A percentile compares a stretch with the other conserved stretches of the same genome.
Evolutionary conservation across 2,113 vertebrate species (phyloP).

Genomic region (Proterorhinus semilunaris): DNA sequence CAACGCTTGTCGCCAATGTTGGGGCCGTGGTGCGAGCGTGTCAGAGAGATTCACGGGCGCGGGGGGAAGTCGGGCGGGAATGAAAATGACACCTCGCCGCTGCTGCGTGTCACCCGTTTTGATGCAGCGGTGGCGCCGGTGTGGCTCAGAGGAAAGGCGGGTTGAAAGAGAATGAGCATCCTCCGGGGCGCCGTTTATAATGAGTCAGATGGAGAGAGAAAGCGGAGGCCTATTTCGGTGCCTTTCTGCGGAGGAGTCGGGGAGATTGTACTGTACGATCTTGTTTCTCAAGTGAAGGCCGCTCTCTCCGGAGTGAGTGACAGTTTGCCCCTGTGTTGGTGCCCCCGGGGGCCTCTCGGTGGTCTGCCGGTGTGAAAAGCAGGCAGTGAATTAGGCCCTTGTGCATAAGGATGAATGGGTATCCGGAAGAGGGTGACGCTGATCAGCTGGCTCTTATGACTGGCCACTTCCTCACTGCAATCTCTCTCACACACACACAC

Average conservation of each 20-base stretch:
- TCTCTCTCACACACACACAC: background rate
- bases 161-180: slow-evolving; percentile 7
- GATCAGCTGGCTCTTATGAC: slow-evolving; percentile 68
- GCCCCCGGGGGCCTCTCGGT: slow-evolving; percentile 25
- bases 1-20: slow-evolving; percentile 20
- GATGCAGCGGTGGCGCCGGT: slow-evolving; percentile 15
- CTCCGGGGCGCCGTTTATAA: slow-evolving; percentile 49
- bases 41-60: slow-evolving; percentile 43
- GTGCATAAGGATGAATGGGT: slow-evolving; percentile 69
- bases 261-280: slow-evolving; percentile 20
- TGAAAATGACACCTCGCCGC: slow-evolving; percentile 52
- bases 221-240: slow-evolving; percentile 42
- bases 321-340: slow-evolving; percentile 48
- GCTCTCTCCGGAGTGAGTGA: slow-evolving; percentile 45
- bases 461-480: slow-evolving; percentile 58
- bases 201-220: slow-evolving; percentile 48
- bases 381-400: slow-evolving; percentile 66
- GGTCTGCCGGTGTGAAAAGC: slow-evolving; percentile 57
- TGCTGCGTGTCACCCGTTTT: slow-evolving; percentile 53
- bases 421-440: slow-evolving; percentile 69
- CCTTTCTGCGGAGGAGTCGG: slow-evolving; percentile 25
- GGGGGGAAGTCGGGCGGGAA: slow-evolving; percentile 35
- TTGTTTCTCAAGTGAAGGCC: slow-evolving; percentile 1
- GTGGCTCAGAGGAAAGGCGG: slow-evolving; percentile 33
- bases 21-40: slow-evolving; percentile 24